Base-by-base conservation (phyloP, 2,888 invertebrate species). In the Tiliacea citrago region DNA sequence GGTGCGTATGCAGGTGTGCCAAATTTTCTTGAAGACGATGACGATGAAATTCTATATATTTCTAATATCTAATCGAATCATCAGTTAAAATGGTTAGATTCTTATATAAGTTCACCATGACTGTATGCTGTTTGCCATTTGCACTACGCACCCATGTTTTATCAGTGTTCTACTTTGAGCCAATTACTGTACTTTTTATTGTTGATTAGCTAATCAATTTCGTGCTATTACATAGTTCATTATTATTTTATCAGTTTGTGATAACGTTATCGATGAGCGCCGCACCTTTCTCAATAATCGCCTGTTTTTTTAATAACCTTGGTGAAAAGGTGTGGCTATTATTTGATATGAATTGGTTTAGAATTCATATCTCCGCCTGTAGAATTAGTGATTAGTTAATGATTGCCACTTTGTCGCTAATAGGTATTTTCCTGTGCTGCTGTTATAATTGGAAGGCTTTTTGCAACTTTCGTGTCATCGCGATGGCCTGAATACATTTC, bases 241-340 rank as follows among this genome's bases (percentile, higher is more conserved):
- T 73, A 66, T 62, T 74, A 69, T 74, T 73, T 75, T 62, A 62
- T 80, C 39, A 49, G 58, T 49, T 51, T 24, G 21, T 71, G 79
- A 86, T 84, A 74, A 49, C 35, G 35, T 68, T 83, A 86, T 84
- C 82, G n/a, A 66, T 35, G 39, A 77, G 65, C 51, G 77, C 68
- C 80, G 78, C 78, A 81, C 84, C 84, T 77, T 84, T 80, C 63
- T 60, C 67, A 73, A 71, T 86, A 78, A 86, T 77, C 76, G 39
- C 42, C 55, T 66, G 72, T 65, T n/a, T 39, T 55, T 75, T 75
- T 47, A 65, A 68, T 85, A 69, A 68, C 86, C 77, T 85, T 82
- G 77, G 1, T 74, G 24, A 18, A 71, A 45, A 76, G 85, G 85
- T 78, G 85, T 62, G 81, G 65, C 35, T 68, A 13, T 24, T 24